Percentiles rank a stretch among this genome's conserved stretches.
Conservation (phyloP, 2,797 vertebrate species). For the Poeciliopsis turneri region DNA sequence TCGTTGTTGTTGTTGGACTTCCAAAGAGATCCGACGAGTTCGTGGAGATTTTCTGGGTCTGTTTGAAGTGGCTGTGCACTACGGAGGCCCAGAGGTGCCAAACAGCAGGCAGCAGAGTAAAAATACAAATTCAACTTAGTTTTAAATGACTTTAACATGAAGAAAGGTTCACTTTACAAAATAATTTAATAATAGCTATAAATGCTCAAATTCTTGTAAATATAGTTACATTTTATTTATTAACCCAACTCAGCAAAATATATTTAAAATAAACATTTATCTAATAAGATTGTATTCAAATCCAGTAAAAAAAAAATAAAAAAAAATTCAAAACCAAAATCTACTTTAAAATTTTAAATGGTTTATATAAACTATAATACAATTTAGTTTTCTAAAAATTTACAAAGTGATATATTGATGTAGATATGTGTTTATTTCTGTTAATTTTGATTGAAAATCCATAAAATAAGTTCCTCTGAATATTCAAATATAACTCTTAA, state of each 20-base stretch:
- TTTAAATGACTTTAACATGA: background rate
- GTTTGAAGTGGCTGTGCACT: background rate
- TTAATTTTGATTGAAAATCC: background rate
- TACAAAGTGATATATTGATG: background rate
- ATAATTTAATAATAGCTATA: too few relatives aligned
- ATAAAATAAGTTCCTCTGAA: background rate
- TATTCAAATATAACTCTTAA: background rate
- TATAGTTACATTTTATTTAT: background rate
- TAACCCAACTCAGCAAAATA: background rate
- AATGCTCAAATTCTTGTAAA: background rate
- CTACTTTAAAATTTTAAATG: background rate
- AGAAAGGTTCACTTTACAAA: background rate
- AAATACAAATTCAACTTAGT: background rate
- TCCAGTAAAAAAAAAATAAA: too few relatives aligned
- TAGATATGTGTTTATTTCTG: background rate
- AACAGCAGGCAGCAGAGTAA: background rate
- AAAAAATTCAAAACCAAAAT: background rate
- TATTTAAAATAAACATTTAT: background rate
- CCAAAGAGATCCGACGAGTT: slow-evolving; percentile 41
- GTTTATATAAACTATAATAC: background rate
- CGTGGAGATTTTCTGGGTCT: slow-evolving; percentile 16
- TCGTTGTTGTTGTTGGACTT: slow-evolving; percentile 19
- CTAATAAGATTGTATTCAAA: background rate
- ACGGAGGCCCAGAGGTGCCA: background rate
- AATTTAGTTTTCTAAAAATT: background rate